Conservation (phyloP, 2,888 invertebrate genomes). For the Harpagoxenus sublaevis region DNA sequence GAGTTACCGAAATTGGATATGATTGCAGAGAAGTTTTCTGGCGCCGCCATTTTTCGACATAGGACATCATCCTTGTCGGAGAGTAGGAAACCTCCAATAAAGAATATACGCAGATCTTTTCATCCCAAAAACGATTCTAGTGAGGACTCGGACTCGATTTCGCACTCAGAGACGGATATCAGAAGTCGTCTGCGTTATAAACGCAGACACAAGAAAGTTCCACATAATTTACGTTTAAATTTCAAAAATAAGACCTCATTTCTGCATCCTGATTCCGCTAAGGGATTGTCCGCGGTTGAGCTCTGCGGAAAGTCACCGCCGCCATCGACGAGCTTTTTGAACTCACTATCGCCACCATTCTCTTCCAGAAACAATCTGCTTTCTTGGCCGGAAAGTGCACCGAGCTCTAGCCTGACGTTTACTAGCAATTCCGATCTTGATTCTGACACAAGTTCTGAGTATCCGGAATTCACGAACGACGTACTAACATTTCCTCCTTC, state of each 20-base stretch:
- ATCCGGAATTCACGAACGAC: constrained; percentile 85
- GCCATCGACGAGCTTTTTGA: constrained; percentile 88
- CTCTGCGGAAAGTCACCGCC: constrained; percentile 87
- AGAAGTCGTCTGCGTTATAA: constrained; percentile 83
- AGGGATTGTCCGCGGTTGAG: constrained; percentile 81
- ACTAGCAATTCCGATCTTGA: constrained; percentile 85
- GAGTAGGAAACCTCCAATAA: constrained; percentile 78
- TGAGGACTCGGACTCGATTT: constrained; percentile 86
- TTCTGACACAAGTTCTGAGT: constrained; percentile 84
- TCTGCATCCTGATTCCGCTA: constrained; percentile 81
- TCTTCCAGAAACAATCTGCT: constrained; percentile 81
- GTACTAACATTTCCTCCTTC: constrained; percentile 84
- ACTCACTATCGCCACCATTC: constrained; percentile 87
- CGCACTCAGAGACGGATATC: constrained; percentile 88
- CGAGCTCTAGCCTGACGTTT: constrained; percentile 85
- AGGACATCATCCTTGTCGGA: constrained; percentile 84
- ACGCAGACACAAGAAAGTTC: constrained; percentile 81
- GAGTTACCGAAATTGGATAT: constrained; percentile 74
- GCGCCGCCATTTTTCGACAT: constrained; percentile 79
- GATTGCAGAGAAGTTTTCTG: constrained; percentile 73
- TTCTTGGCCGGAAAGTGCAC: constrained; percentile 85
- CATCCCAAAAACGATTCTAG: constrained; percentile 84
- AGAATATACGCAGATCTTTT: constrained; percentile 82
- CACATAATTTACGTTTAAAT: constrained; percentile 86
- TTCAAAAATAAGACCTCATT: constrained; percentile 85